Evolutionary conservation across 1,140 invertebrate genomes (phyloP).

Genomic region (Drosophila gunungcola): DNA sequence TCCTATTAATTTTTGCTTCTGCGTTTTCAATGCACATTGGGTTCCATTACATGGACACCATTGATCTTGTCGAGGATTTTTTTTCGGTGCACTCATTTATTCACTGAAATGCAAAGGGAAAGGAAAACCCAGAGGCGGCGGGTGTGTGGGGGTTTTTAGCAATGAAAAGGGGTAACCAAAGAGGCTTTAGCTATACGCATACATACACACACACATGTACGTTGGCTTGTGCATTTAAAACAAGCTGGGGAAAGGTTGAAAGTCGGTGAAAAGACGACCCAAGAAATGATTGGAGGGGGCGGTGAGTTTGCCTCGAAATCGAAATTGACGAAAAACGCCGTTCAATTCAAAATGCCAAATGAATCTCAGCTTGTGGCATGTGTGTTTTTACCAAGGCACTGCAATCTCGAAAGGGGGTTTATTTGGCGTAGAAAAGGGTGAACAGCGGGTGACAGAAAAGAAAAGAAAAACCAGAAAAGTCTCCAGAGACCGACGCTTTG

Average conservation of each 20-base stretch:
- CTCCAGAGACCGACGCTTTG: background rate
- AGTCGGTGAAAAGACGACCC: background rate
- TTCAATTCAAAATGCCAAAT: conserved; percentile 55
- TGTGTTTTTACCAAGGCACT: conserved; percentile 8
- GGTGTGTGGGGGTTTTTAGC: conserved; percentile 12
- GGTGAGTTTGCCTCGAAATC: conserved; percentile 32
- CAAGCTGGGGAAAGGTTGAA: conserved; percentile 1
- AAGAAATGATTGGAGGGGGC: background rate
- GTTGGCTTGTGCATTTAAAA: conserved; percentile 27
- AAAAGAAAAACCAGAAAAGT: background rate
- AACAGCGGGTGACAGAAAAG: background rate
- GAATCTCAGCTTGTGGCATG: conserved; percentile 51
- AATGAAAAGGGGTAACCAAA: conserved; percentile 20
- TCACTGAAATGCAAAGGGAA: conserved; percentile 19
- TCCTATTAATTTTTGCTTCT: too few species aligned
- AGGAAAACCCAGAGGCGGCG: background rate
- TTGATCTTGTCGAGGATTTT: background rate
- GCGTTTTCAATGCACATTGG: too few species aligned
- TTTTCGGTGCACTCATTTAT: conserved; percentile 6
- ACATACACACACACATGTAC: conserved; percentile 23
- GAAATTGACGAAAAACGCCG: conserved; percentile 55
- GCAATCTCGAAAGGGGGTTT: conserved; percentile 11
- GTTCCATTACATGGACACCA: too few species aligned
- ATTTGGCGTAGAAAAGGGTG: background rate
- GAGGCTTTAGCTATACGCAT: conserved; percentile 48